Evolutionary conservation across 2,113 vertebrate species (phyloP), one percentile per base, ranked within the genome.

Genomic region (Cacatua alba): DNA sequence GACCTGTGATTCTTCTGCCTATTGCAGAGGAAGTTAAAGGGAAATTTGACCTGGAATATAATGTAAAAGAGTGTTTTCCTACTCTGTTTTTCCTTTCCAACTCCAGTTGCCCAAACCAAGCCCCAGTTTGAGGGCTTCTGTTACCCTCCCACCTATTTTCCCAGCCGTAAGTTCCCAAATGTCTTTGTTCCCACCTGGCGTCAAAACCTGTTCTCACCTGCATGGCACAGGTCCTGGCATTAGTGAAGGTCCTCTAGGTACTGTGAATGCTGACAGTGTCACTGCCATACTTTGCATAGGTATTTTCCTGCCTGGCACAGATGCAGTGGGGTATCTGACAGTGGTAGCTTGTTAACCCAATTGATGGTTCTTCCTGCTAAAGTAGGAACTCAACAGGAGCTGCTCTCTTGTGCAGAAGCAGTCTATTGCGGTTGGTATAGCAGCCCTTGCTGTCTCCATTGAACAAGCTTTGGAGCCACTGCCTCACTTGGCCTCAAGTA

Each of bases 381-480:
- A 0, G 1, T 20, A 33, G n/a, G 49, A 64, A 28, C 43, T 57
- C 76, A 25, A 20, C 17, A 65, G 55, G 12, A 71, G 9, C 55
- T 41, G 14, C n/a, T 59, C 1, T 19, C 24, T 35, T 51, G 17
- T 26, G 20, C 33, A 57, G 41, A 17, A 75, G 11, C 4, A 28
- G 29, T n/a, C 51, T 75, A 1, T 21, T 46, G 20, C 3, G 6
- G 37, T 41, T 0, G 1, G 48, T 28, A 19, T 4, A 80, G 20
- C 14, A n/a, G 31, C 28, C 17, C 11, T 7, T 46, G 12, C 20
- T 49, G 29, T 6, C 28, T 75, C 55, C 7, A 1, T 7, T 64
- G 49, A 59, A 19, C 28, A 59, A 44, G 29, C 3, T 59, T 70
- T 76, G 44, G 17, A 81, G 33, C 24, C 3, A 2, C 63, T 57